Evolutionary conservation across 1,140 invertebrate genomes (phyloP), one percentile per base, ranked within the genome.

Genomic region (Panagrolaimus sp.): DNA sequence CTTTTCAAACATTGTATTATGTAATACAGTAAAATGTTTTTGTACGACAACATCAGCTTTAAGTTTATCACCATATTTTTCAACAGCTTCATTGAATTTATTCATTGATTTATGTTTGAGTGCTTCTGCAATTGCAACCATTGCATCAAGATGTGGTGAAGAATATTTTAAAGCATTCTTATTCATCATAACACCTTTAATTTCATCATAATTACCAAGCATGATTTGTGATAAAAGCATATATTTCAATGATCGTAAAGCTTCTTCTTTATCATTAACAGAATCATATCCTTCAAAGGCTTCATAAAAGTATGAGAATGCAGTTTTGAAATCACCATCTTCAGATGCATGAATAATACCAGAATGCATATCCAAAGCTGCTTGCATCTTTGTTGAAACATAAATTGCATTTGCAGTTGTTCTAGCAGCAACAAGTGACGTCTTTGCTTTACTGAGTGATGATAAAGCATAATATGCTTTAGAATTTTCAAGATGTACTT

Each of bases 311-410:
- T 99, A 99, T 45, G 96, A 98, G 84, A 96, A 99, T 45, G 96
- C 96, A 74, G 96, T 99, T 87, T 99, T 98, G 84, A 99, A 99
- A 83, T 99, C 96, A n/a, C n/a, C n/a, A n/a, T n/a, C n/a, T 84
- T 98, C 96, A 42, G 95, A 96, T 45, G 96, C 95, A 87, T 99
- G 96, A 20, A 99, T 85, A 74, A 99, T 96, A 66, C 88, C 96
- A 43, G 96, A 98, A 83, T 98, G 95, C 51, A 97, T 86, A 86
- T 99, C 96, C 14, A 99, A 86, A 16, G 92, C 67, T 13, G 78
- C 77, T 66, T 79, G 70, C 67, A 98, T 90, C 86, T 94, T 95
- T 0, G 96, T 96, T 71, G 95, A 93, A 85, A 94, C 96, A 84
- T 99, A 99, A 75, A 98, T 98, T 9, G 93, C 92, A 87, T 99